Evolutionary conservation across 1,140 invertebrate species (phyloP).

Genomic region (Rhagoletis zephyria): DNA sequence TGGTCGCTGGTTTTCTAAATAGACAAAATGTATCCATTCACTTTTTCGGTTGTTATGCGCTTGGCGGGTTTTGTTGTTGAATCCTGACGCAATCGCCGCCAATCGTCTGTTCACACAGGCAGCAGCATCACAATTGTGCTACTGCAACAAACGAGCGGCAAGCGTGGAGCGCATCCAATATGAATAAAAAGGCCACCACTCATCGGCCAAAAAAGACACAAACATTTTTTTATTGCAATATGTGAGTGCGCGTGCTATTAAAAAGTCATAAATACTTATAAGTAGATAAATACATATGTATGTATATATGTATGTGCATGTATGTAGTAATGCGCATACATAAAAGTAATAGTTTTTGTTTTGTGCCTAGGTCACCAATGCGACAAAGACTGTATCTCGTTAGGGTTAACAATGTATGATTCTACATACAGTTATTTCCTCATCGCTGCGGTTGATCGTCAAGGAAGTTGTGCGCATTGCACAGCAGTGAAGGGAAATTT

Average conservation of each 20-base stretch:
- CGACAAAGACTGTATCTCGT: not conserved
- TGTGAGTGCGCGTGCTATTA: constrained; percentile 6
- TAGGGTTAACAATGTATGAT: not conserved
- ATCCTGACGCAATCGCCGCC: constrained; percentile 3
- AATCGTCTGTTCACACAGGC: not conserved
- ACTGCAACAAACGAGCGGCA: not conserved
- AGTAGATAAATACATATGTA: not conserved
- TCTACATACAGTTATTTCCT: not conserved
- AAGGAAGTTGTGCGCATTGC: not conserved
- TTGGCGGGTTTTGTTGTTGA: not conserved
- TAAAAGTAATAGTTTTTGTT: not conserved
- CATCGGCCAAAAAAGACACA: not conserved
- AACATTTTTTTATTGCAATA: not conserved
- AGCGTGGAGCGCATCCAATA: not conserved
- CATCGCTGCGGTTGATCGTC: not conserved
- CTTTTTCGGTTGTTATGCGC: constrained; percentile 12
- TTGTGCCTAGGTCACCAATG: not conserved
- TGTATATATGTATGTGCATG: not conserved
- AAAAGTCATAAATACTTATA: not conserved
- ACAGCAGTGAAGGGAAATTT: not conserved
- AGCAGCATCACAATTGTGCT: not conserved
- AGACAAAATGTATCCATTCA: not conserved
- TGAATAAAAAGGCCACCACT: not conserved
- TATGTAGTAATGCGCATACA: not conserved
- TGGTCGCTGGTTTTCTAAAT: not conserved